Evolutionary conservation across 2,113 vertebrate species (phyloP).

Genomic region (human): DNA sequence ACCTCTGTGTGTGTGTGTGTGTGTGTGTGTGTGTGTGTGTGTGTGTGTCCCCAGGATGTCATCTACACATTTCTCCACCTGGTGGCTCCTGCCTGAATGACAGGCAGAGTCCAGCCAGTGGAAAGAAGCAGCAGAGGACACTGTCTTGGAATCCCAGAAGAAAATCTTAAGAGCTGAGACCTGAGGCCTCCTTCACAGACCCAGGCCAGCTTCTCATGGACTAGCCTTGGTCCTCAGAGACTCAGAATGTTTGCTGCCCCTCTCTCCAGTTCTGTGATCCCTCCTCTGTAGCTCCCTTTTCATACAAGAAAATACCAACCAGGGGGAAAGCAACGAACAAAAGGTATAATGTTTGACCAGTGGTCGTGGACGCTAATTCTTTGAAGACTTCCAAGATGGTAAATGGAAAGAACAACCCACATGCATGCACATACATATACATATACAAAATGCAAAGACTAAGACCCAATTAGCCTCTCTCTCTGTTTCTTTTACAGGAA

Average conservation of each 20-base stretch:
- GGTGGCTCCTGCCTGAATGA: slow-evolving; percentile 39
- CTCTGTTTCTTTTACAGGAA: not conserved
- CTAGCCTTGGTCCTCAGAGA: not conserved
- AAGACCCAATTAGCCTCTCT: not conserved
- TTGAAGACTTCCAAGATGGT: not conserved
- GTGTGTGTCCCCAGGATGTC: not conserved
- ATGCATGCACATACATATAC: rapidly evolving
- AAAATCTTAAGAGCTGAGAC: not conserved
- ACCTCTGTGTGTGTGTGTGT: not conserved
- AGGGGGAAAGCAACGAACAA: not conserved
- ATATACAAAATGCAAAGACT: too few relatives aligned
- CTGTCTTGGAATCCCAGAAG: not conserved
- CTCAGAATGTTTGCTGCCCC: rapidly evolving
- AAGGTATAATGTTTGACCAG: not conserved
- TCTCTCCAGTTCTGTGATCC: too few relatives aligned
- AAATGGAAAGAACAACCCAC: not conserved
- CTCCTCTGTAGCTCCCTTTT: not conserved
- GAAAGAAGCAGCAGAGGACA: not conserved
- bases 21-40: not conserved
- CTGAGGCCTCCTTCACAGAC: not conserved
- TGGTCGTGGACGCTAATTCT: not conserved
- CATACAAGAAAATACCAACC: not conserved
- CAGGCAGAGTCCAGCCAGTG: not conserved
- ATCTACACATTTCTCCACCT: slow-evolving; percentile 29
- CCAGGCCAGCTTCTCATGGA: not conserved